phyloP scores from a whole-genome alignment of 2,113 vertebrate genomes.

The Saguinus midas region DNA sequence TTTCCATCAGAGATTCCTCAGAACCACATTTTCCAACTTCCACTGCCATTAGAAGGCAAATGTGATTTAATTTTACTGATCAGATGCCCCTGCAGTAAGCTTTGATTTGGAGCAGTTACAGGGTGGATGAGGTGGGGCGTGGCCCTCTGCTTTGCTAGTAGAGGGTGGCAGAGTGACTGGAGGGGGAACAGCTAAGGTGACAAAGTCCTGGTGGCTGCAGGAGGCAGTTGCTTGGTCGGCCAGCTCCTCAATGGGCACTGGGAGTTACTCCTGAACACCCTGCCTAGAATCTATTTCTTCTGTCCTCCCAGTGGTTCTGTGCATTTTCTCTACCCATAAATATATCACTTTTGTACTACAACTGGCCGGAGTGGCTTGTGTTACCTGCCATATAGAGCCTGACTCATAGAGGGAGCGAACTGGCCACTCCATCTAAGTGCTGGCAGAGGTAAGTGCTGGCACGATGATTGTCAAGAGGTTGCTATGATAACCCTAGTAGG shows the following conservation, averaged over 20 bases:
- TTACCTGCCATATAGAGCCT: neutral
- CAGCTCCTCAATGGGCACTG: neutral
- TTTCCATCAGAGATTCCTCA: neutral
- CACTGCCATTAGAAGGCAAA: neutral
- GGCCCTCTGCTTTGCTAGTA: neutral
- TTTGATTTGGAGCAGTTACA: neutral
- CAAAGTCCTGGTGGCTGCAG: neutral
- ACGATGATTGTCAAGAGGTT: neutral
- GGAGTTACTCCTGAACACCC: neutral
- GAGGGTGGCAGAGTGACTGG: neutral
- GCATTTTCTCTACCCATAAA: neutral
- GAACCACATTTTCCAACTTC: neutral
- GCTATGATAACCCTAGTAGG: neutral
- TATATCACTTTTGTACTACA: neutral
- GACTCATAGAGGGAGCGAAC: neutral
- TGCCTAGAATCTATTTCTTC: neutral
- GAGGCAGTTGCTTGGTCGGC: neutral
- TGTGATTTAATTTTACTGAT: neutral
- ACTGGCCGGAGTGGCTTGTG: neutral
- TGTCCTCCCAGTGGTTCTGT: neutral
- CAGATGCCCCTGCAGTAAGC: neutral
- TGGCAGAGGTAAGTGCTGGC: too few species aligned
- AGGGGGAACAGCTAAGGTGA: neutral
- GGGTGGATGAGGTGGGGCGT: accelerated
- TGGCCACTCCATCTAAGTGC: accelerated